A percentile compares a stretch with the other conserved stretches of the same genome.
These are phyloP conservation scores for Steatocranus sp. DNA, from an alignment of 2,797 vertebrate species.

Conservation along the genomic window DNA sequence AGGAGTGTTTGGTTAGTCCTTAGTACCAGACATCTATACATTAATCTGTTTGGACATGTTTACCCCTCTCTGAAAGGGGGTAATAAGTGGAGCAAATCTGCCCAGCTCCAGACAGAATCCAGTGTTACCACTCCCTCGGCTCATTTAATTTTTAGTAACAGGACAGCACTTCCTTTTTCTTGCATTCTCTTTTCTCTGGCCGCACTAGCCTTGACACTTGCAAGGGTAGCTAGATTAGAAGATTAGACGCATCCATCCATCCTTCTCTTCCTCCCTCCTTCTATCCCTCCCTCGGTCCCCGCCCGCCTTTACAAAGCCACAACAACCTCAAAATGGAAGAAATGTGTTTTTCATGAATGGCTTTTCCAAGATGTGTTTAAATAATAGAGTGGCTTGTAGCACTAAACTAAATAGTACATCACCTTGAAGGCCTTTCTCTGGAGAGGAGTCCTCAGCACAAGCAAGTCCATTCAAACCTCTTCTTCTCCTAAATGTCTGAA, in stretches of 20 bases:
- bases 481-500: constrained; percentile 64
- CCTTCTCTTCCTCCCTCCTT: constrained; percentile 56
- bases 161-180: constrained; percentile 34
- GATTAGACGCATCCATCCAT: constrained; percentile 57
- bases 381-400: constrained; percentile 91
- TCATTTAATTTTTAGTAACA: constrained; percentile 76
- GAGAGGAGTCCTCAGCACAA: constrained; percentile 73
- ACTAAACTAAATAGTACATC: constrained; percentile 82
- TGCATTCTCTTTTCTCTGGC: constrained; percentile 3
- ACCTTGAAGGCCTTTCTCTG: constrained; percentile 82
- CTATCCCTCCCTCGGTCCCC: constrained; percentile 41
- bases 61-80: constrained; percentile 60
- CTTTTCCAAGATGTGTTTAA: constrained; percentile 85
- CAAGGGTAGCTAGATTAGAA: constrained; percentile 42
- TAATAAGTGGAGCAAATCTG: constrained; percentile 70
- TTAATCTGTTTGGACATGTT: constrained; percentile 62
- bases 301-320: constrained; percentile 66
- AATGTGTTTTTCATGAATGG: constrained; percentile 86
- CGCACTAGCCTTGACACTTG: constrained; percentile 26
- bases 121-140: constrained; percentile 55
- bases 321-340: constrained; percentile 93
- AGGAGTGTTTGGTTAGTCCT: constrained; percentile 10
- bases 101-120: constrained; percentile 46
- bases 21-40: constrained; percentile 2
- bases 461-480: constrained; percentile 74